Evolutionary conservation across 2,888 invertebrate genomes (phyloP).

Genomic region (Zygogramma bicolorata): DNA sequence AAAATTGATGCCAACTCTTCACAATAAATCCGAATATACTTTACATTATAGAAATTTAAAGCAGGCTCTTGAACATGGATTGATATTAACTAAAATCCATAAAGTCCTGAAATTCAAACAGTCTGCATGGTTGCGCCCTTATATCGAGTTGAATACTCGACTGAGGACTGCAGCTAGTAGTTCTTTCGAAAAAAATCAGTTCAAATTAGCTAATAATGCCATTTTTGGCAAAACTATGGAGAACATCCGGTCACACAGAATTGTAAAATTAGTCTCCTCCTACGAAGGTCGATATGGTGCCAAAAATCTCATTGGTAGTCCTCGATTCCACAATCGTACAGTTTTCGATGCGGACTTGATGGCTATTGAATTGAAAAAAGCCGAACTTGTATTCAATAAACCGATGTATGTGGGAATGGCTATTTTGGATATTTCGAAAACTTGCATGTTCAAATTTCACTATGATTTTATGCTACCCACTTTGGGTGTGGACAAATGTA

Average conservation of each 20-base stretch:
- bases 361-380: conserved; percentile 40
- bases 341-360: conserved; percentile 40
- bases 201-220: conserved; percentile 47
- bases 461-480: no score
- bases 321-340: conserved; percentile 35
- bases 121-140: conserved; percentile 2
- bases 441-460: conserved; percentile 42
- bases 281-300: conserved; percentile 48
- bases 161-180: conserved; percentile 21
- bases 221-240: conserved; percentile 62
- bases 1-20: conserved; percentile 46
- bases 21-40: conserved; percentile 48
- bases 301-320: conserved; percentile 31
- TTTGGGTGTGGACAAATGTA: no score
- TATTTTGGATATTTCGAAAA: conserved; percentile 45
- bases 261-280: conserved; percentile 54
- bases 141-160: conserved; percentile 28
- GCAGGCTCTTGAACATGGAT: conserved; percentile 25
- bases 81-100: conserved; percentile 17
- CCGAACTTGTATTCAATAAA: conserved; percentile 40
- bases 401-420: conserved; percentile 42
- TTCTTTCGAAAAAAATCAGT: conserved; percentile 45
- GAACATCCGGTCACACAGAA: conserved; percentile 57
- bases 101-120: conserved; percentile 28
- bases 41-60: conserved; percentile 9